Base-by-base conservation (phyloP, 2,888 invertebrate species). In the Scrobipalpa atriplicella region DNA sequence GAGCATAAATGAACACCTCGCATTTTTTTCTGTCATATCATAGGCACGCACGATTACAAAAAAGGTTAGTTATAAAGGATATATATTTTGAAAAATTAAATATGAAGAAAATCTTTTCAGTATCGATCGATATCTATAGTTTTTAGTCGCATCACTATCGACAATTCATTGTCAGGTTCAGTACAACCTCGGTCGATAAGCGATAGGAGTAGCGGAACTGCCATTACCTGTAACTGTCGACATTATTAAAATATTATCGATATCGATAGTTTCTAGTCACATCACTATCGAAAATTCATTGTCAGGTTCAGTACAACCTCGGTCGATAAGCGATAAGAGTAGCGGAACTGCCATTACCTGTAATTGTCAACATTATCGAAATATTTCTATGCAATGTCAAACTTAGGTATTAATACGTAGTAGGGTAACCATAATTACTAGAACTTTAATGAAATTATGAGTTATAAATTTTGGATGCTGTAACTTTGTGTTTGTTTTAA, bases 131-230 rank as follows among this genome's bases (percentile, higher is more conserved):
- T 67, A 72, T 72, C 70, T 71, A 76, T 66, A 68, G 2, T 63
- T 65, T 47, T 36, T 18, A n/a, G 39, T 67, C 70, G 19, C 88
- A 80, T 75, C 87, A 80, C 89, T 89, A 87, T 8, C 21, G 56
- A 68, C 71, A 86, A 81, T 91, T 92, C 92, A 92, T 87, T 92
- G 92, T 92, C 92, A 92, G 91, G 92, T 90, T 92, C 68, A 63
- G 76, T 73, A 72, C 72, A 84, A 80, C 90, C 90, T 90, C 86
- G 84, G 70, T 71, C 73, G 87, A 86, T 86, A 87, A 84, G 65
- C 78, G 90, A 90, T 89, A 89, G 86, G 78, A 78, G 72, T 86
- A 79, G 83, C 90, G 91, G 90, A 91, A 91, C 86, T 77, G 74
- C 83, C 83, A 83, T 82, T 85, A 83, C 69, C 71, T 77, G 82